These are phyloP conservation scores for Gymnothorax javanicus DNA, from an alignment of 2,797 vertebrate species.

Conservation along the genomic window DNA sequence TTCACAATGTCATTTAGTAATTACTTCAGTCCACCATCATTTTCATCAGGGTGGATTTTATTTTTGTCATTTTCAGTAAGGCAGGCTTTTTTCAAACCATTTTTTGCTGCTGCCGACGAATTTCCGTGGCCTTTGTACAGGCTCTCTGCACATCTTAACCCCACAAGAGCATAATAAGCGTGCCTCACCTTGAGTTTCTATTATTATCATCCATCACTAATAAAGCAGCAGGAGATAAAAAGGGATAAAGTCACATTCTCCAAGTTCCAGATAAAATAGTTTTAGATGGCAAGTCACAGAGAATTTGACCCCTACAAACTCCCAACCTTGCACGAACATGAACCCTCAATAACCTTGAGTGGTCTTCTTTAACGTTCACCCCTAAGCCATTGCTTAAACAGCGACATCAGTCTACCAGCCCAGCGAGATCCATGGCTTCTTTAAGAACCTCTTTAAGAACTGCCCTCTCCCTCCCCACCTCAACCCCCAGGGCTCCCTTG, in stretches of 20 bases:
- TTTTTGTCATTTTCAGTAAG: neutral
- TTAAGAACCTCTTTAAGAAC: neutral
- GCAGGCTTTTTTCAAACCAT: neutral
- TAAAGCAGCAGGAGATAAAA: neutral
- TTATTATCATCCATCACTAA: neutral
- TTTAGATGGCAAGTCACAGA: neutral
- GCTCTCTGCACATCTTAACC: neutral
- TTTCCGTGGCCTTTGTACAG: neutral
- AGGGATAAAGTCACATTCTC: neutral
- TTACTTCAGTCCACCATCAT: neutral
- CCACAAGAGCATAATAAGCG: neutral
- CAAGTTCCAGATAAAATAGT: neutral
- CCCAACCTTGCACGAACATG: neutral
- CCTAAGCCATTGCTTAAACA: neutral
- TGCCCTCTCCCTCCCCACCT: no score
- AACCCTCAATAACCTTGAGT: neutral
- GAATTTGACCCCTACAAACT: neutral
- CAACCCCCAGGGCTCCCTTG: no score
- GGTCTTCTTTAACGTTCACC: neutral
- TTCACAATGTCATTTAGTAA: neutral
- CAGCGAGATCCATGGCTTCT: neutral
- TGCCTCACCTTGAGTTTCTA: neutral
- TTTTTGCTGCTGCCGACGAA: neutral
- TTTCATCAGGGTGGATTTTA: neutral
- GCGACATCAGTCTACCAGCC: neutral